Evolutionary conservation across 1,140 invertebrate species (phyloP), one percentile per base, ranked within the genome.

Genomic region (Lepidurus couesii): DNA sequence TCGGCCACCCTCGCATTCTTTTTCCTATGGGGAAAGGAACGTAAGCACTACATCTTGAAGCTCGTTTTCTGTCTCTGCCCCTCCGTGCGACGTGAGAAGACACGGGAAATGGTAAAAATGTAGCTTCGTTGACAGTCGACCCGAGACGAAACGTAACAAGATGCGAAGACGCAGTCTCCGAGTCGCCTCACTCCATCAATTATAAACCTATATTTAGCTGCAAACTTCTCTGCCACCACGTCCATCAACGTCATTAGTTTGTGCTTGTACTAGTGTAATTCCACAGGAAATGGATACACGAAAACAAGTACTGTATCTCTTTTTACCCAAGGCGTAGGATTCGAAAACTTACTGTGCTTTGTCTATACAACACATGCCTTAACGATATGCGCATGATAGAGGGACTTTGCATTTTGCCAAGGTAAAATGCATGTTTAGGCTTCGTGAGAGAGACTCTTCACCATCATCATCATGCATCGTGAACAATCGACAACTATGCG

Each of bases 91-190:
- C 53, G 16, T 65, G 53, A 21, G 53, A 65, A 65, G 53, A 21
- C 21, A 65, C 53, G 53, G 53, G 53, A 65, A 65, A 65, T 65
- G 53, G 53, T 65, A 65, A 9, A 65, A 65, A 65, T 65, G 53
- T 65, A 21, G 21, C 53, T 65, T 65, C 53, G 53, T 21, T 65
- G 53, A 65, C 53, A 65, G 53, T 65, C 53, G 53, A 65, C 53
- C 53, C 53, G 53, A 65, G 53, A 65, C 53, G 53, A 65, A 65
- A 65, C 53, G 53, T 65, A 65, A 65, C 53, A 65, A 65, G 13
- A 65, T 65, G 53, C 53, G n/a, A 65, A 65, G 53, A n/a, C 53
- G 16, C 13, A 65, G 53, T 65, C 53, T 21, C 53, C 53, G 13
- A 65, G 53, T 65, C 53, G 8, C 21, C 53, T 65, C 53, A 65